Base-by-base conservation (phyloP, 2,113 vertebrate species). In the Sceloporus undulatus region DNA sequence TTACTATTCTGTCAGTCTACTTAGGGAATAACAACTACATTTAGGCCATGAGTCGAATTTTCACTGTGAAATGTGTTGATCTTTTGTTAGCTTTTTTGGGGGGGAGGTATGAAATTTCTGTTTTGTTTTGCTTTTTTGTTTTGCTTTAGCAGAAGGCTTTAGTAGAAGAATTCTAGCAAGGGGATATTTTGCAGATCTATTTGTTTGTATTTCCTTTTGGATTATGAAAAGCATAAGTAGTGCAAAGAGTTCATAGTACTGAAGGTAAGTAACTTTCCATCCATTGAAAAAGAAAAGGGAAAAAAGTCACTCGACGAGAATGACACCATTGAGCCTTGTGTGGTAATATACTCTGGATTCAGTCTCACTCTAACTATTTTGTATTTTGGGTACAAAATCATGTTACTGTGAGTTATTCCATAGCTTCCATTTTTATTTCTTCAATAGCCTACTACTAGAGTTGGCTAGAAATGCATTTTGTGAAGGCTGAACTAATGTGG, bases 171-270 rank as follows among this genome's bases (percentile, higher is more conserved):
- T 23, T 85, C 13, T 68, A n/a, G 38, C 87, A 89, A 59, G 52
- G 76, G 1, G 87, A 40, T 82, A 79, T 93, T 93, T 88, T 85
- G 23, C 13, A 40, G 19, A 4, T 76, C 10, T 77, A 59, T 42
- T 38, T 27, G 38, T 25, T 9, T 85, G 21, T 38, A 87, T 89
- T 89, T 48, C 66, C 52, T 89, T 90, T 83, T 88, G 79, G 79
- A 85, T 87, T 89, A 74, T 90, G 87, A 94, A 88, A 66, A 89
- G 88, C 79, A 2, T 52, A 90, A 92, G 91, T 95, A 94, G 93
- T 90, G 90, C 91, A 90, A 90, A 90, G 73, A 89, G 38, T 93
- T 89, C 75, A 7, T 92, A 89, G 92, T 94, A 92, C 91, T 94
- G 90, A 90, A 94, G 90, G 54, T 85, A 7, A 2, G 0, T 0